These are phyloP conservation scores for roundworm (Caenorhabditis elegans) DNA, from an alignment of 1,140 invertebrate species.

Conservation along the genomic window DNA sequence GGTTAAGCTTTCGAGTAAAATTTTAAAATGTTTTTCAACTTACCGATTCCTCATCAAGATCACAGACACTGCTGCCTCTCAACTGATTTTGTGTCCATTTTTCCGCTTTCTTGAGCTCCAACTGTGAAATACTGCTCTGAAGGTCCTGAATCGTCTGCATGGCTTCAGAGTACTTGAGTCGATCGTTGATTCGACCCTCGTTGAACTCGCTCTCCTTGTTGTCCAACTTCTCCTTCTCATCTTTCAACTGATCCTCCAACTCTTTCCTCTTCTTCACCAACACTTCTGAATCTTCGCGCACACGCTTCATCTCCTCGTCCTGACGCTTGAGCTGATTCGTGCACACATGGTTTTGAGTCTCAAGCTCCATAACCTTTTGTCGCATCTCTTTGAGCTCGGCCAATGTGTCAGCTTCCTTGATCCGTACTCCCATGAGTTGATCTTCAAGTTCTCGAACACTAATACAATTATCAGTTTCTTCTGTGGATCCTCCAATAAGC, in stretches of 20 bases:
- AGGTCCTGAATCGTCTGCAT: constrained; percentile 90
- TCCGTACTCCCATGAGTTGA: constrained; percentile 84
- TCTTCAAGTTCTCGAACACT: constrained; percentile 74
- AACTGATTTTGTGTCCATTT: constrained; percentile 60
- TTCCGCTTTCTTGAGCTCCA: constrained; percentile 78
- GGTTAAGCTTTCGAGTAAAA: background rate
- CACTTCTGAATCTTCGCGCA: constrained; percentile 78
- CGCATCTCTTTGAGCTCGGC: constrained; percentile 90
- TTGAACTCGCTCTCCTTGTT: constrained; percentile 84
- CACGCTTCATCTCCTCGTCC: constrained; percentile 84
- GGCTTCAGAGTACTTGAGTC: constrained; percentile 89
- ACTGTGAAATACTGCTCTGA: constrained; percentile 86
- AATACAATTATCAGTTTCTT: constrained; percentile 71
- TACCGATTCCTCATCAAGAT: constrained; percentile 64
- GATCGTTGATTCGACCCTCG: constrained; percentile 88
- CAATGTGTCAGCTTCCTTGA: constrained; percentile 85
- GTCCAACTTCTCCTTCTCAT: constrained; percentile 82
- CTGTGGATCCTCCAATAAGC: constrained; percentile 54
- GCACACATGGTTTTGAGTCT: constrained; percentile 89
- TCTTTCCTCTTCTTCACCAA: constrained; percentile 75
- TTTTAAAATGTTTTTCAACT: background rate
- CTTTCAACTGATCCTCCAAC: constrained; percentile 76
- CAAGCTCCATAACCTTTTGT: constrained; percentile 93
- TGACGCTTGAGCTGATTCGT: constrained; percentile 88
- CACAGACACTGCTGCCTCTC: constrained; percentile 55